Conservation (phyloP, 1,140 invertebrate genomes). For the Hycleus phaleratus region DNA sequence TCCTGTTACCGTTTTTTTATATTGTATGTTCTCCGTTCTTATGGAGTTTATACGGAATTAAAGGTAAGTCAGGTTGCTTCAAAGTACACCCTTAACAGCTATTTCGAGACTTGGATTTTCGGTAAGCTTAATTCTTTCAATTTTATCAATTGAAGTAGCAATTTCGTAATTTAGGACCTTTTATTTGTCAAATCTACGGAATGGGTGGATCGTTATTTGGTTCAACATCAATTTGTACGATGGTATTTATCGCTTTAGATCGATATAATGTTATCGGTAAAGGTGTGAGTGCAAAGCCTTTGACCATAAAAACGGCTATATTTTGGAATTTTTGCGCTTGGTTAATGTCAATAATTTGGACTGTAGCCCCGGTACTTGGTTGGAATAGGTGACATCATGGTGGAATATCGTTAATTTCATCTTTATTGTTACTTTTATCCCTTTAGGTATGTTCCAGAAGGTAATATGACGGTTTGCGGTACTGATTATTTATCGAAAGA, state of each 20-base stretch:
- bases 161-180: conserved; percentile 17
- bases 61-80: no score
- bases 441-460: conserved; percentile 67
- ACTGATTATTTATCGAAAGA: conserved; percentile 71
- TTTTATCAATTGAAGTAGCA: not conserved
- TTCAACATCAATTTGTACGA: conserved; percentile 72
- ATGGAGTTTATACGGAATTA: no score
- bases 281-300: conserved; percentile 61
- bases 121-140: no score
- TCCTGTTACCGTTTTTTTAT: no score
- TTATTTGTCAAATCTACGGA: conserved; percentile 48
- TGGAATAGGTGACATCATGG: conserved; percentile 54
- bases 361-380: conserved; percentile 64
- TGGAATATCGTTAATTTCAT: no score
- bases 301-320: conserved; percentile 61
- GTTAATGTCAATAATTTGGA: conserved; percentile 58
- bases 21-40: no score
- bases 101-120: conserved; percentile 76
- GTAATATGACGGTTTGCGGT: conserved; percentile 77
- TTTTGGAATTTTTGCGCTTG: conserved; percentile 62
- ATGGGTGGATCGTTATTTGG: conserved; percentile 72
- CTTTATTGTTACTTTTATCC: no score
- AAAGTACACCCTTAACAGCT: conserved; percentile 53
- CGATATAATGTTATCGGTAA: conserved; percentile 77
- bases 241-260: conserved; percentile 74